Base-by-base conservation (phyloP, 2,113 vertebrate genomes). In the Pygoscelis adeliae region DNA sequence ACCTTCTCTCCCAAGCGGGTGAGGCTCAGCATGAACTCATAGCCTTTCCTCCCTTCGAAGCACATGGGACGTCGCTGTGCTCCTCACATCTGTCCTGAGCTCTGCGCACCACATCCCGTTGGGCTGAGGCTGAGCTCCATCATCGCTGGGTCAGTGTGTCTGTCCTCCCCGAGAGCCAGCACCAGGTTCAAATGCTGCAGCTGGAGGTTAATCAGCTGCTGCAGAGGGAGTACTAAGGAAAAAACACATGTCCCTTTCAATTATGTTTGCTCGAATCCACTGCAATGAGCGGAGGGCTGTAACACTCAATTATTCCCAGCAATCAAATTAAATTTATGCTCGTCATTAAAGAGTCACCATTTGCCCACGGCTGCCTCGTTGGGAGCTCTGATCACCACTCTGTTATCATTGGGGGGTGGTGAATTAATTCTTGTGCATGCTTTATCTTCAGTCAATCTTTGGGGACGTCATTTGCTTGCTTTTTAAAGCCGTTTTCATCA, bases 251-350 rank as follows among this genome's bases (percentile, higher is more conserved):
- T 95, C 90, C 34, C 56, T 95, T 94, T 52, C 59, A 52, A 89
- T 96, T 83, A 93, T 13, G 38, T 91, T 65, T 91, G 80, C 81
- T 83, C 67, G 88, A 87, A 91, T 95, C 92, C 77, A 65, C 85
- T 58, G 73, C 82, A 81, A 74, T 36, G 72, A 83, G 77, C 2
- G 0, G 36, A 34, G 84, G 46, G 30, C 30, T 2, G 9, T 59
- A 83, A 70, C 78, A n/a, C 61, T 95, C 85, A 42, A 40, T 95
- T 97, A 96, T 91, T 87, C 84, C 40, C 73, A 81, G 90, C 90
- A 93, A 94, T 78, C 95, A 95, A 93, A 89, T 93, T 73, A 81
- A 84, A 97, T 93, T 93, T 87, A 93, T 70, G 73, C 72, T 81
- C 16, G 0, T 86, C 84, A 89, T 91, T 94, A 89, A 83, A 77